phyloP scores from a whole-genome alignment of 1,140 invertebrate genomes.

The Cyphomyrmex costatus region DNA sequence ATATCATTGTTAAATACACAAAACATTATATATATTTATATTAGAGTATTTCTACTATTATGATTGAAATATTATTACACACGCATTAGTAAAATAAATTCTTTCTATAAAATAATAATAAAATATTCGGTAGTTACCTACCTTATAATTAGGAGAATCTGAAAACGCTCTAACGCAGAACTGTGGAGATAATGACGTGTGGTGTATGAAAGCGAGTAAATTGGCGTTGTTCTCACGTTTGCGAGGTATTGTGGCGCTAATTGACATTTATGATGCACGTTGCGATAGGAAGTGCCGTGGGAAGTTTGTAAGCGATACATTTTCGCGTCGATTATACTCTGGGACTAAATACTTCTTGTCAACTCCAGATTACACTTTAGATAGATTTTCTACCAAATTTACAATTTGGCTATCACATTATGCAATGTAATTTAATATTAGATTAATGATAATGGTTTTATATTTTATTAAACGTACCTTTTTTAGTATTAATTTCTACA shows the following conservation, averaged over 20 bases:
- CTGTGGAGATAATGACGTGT: constrained; percentile 49
- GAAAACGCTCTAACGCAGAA: constrained; percentile 28
- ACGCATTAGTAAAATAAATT: neutral
- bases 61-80: neutral
- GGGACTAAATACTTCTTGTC: constrained; percentile 34
- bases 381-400: neutral
- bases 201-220: constrained; percentile 41
- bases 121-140: neutral
- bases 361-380: constrained; percentile 42
- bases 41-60: neutral
- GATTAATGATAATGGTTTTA: neutral
- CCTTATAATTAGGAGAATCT: constrained; percentile 36
- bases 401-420: neutral
- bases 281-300: constrained; percentile 55
- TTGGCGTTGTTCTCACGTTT: constrained; percentile 59
- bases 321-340: constrained; percentile 40
- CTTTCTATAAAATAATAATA: neutral
- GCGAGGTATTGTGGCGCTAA: constrained; percentile 53
- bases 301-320: constrained; percentile 56
- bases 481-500: neutral
- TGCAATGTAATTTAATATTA: neutral
- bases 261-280: constrained; percentile 65
- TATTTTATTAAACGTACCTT: neutral
- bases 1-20: neutral
- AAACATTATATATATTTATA: neutral